Evolutionary conservation across 1,140 invertebrate species (phyloP), one percentile per base, ranked within the genome.

Genomic region (Marisa cornuarietis): DNA sequence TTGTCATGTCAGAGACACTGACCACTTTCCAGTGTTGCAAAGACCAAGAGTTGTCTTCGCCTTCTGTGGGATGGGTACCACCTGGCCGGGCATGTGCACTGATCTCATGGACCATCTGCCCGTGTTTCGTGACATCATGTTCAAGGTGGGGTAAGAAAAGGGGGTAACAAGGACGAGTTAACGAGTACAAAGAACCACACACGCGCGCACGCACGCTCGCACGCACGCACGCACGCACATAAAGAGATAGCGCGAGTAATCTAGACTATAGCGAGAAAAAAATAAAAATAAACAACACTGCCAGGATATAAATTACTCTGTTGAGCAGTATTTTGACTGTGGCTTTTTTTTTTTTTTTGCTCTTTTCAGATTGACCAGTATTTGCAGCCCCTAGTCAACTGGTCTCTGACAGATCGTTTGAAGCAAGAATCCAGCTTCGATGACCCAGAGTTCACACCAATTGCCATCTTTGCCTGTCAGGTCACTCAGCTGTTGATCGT

Each of bases 41-140:
- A 24, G 11, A 26, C 52, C 63, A 20, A 78, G 77, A 1, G 74
- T 85, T 24, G 79, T 85, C 18, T 85, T 85, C 75, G 84, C 85
- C 18, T 88, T 85, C 77, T 84, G 84, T 83, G 87, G 85, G 6
- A 85, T 87, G 79, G 85, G 85, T 16, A 87, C 83, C 11, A 52
- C 76, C 3, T 87, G 84, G 84, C 63, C 79, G 20, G 85, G 84
- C 11, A 87, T 87, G 86, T 85, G 85, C 66, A 73, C 68, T 24
- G 65, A 81, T 24, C 26, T 87, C 4, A 94, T 98, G 91, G 85
- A 92, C 63, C 92, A 98, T 63, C 94, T 96, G 69, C 14, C 42
- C 20, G 88, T 92, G 0, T 98, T 99, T 90, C 93, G 93, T 61
- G 91, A 94, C 58, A 94, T 94, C 52, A 94, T 99, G 73, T 91